Conservation (phyloP, 2,113 vertebrate species). For the Thymallus thymallus region DNA sequence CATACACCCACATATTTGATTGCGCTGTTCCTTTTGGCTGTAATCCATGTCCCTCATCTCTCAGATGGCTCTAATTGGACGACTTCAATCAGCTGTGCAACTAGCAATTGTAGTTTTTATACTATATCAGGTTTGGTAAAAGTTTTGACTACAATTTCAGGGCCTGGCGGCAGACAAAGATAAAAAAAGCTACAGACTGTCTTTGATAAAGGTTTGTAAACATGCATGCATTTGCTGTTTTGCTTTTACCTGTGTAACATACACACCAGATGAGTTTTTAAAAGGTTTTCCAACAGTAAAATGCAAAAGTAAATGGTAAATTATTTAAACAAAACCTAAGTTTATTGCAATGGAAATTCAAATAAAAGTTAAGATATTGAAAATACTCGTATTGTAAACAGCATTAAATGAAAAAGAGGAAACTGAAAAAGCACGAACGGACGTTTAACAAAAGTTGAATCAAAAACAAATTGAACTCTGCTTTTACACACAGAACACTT, state of each 20-base stretch:
- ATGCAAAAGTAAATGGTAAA: not conserved
- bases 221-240: not conserved
- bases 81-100: not conserved
- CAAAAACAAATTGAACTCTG: not conserved
- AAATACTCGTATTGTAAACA: conserved; percentile 3
- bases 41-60: not conserved
- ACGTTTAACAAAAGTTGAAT: too few relatives aligned
- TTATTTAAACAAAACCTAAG: conserved; percentile 2
- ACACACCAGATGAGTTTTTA: not conserved
- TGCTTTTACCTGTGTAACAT: not conserved
- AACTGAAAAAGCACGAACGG: too few relatives aligned
- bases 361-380: conserved; percentile 5
- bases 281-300: not conserved
- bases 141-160: not conserved
- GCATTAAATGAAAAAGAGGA: not conserved
- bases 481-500: not conserved
- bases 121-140: not conserved
- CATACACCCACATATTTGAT: not conserved
- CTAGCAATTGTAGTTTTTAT: not conserved
- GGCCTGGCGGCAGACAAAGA: not conserved
- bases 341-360: conserved; percentile 16
- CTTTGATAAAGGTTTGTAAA: not conserved
- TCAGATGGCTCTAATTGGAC: not conserved
- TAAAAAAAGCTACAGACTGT: not conserved
- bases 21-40: not conserved